A percentile compares a stretch with the other conserved stretches of the same genome.
Conservation (phyloP, 2,888 invertebrate species). For the Emmelina monodactyla region DNA sequence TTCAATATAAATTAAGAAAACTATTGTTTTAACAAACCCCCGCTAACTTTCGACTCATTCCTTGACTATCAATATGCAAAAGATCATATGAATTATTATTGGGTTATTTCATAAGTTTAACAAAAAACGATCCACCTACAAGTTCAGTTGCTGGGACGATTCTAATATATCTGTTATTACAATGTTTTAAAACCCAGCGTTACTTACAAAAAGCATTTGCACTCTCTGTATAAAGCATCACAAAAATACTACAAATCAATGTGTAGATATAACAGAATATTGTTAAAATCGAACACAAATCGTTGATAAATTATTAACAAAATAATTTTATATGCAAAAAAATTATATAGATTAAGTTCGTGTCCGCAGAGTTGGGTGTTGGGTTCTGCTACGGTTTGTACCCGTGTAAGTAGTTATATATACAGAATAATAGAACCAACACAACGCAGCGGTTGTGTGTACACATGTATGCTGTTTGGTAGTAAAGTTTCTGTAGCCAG, state of each 20-base stretch:
- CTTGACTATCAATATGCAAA: no score
- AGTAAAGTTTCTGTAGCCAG: slow-evolving; percentile 19
- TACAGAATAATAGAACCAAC: not conserved
- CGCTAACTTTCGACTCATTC: no score
- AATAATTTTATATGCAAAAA: slow-evolving; percentile 54
- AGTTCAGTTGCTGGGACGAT: no score
- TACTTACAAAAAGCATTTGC: slow-evolving; percentile 27
- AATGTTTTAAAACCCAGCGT: no score
- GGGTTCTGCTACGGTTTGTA: not conserved
- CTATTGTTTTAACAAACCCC: no score
- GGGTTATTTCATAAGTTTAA: no score
- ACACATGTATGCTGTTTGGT: not conserved
- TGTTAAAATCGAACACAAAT: slow-evolving; percentile 47
- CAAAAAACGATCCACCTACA: no score
- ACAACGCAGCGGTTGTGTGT: not conserved
- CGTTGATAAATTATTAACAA: slow-evolving; percentile 54
- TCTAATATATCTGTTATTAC: no score
- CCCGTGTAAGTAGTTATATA: not conserved
- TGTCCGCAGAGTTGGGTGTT: slow-evolving; percentile 16
- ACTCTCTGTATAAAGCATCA: slow-evolving; percentile 40
- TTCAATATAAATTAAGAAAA: no score
- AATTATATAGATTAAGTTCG: slow-evolving; percentile 25
- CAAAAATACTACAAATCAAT: slow-evolving; percentile 50
- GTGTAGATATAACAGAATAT: slow-evolving; percentile 38
- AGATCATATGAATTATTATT: no score